phyloP scores from a whole-genome alignment of 2,888 invertebrate genomes.

The Deilephila elpenor region DNA sequence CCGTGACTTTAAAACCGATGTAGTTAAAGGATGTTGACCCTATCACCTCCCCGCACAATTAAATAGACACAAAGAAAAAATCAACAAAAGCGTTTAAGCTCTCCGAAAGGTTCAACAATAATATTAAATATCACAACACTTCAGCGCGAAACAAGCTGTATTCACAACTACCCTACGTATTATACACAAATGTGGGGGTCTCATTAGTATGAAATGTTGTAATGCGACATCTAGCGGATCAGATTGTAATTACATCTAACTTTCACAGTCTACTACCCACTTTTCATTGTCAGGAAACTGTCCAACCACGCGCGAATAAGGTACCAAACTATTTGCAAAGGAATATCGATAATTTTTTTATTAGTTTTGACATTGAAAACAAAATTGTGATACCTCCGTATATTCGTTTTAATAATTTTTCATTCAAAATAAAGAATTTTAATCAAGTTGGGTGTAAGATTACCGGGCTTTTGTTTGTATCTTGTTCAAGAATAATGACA shows the following conservation, averaged over 20 bases:
- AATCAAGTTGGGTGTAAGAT: too few relatives aligned
- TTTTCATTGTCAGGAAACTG: neutral
- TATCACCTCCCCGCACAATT: neutral
- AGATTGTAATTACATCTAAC: neutral
- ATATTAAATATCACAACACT: constrained; percentile 75
- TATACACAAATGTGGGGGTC: neutral
- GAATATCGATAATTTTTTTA: too few relatives aligned
- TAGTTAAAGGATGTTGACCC: constrained; percentile 41
- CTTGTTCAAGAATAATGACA: neutral
- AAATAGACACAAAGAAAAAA: constrained; percentile 39
- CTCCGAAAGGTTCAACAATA: constrained; percentile 33
- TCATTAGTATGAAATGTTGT: neutral
- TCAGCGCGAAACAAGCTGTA: constrained; percentile 74
- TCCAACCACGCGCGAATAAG: too few relatives aligned
- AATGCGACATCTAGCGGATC: neutral
- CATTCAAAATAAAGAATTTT: too few relatives aligned
- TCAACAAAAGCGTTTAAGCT: constrained; percentile 72
- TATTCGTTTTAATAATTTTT: too few relatives aligned
- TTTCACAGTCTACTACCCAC: neutral
- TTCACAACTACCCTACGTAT: constrained; percentile 32
- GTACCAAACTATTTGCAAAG: too few relatives aligned
- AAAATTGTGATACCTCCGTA: too few relatives aligned
- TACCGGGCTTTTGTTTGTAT: too few relatives aligned
- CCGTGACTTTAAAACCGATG: neutral
- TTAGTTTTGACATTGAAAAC: too few relatives aligned